Conservation (phyloP, 2,113 vertebrate species). For the Oryzias melastigma region DNA sequence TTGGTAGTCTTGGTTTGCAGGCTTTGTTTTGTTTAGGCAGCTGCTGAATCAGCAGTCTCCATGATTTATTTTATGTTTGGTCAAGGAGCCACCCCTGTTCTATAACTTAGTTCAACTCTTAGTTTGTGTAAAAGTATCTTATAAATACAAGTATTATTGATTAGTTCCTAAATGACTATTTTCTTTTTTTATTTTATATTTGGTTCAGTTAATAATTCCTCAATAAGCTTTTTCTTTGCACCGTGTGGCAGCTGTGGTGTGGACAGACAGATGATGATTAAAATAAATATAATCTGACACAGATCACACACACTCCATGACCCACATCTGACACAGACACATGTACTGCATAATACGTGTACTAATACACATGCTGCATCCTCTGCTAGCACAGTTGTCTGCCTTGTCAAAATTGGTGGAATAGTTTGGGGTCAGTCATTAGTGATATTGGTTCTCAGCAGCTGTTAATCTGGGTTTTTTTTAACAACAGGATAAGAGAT, state of each 20-base stretch:
- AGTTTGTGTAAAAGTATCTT: too few species aligned
- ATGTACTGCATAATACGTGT: slow-evolving; percentile 17
- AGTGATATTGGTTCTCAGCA: slow-evolving; percentile 68
- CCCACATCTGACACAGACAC: slow-evolving; percentile 48
- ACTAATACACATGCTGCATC: slow-evolving; percentile 36
- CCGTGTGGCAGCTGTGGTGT: slow-evolving; percentile 51
- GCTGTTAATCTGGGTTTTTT: slow-evolving; percentile 46
- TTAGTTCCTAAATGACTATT: too few species aligned
- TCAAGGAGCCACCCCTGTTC: too few species aligned
- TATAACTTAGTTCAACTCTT: too few species aligned
- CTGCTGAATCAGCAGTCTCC: too few species aligned
- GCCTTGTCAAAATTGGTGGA: slow-evolving; percentile 28
- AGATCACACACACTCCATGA: slow-evolving; percentile 43
- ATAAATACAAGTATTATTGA: too few species aligned
- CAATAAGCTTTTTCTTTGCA: background rate
- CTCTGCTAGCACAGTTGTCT: slow-evolving; percentile 11
- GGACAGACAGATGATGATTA: slow-evolving; percentile 65
- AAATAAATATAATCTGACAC: slow-evolving; percentile 54
- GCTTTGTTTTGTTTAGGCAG: too few species aligned
- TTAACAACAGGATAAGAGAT: slow-evolving; percentile 46
- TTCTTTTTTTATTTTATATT: too few species aligned
- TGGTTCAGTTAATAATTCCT: background rate
- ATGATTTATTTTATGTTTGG: too few species aligned
- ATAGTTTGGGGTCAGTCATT: slow-evolving; percentile 57
- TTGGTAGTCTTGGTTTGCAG: too few species aligned